phyloP scores from a whole-genome alignment of 2,113 vertebrate genomes.

The Carlito syrichta region DNA sequence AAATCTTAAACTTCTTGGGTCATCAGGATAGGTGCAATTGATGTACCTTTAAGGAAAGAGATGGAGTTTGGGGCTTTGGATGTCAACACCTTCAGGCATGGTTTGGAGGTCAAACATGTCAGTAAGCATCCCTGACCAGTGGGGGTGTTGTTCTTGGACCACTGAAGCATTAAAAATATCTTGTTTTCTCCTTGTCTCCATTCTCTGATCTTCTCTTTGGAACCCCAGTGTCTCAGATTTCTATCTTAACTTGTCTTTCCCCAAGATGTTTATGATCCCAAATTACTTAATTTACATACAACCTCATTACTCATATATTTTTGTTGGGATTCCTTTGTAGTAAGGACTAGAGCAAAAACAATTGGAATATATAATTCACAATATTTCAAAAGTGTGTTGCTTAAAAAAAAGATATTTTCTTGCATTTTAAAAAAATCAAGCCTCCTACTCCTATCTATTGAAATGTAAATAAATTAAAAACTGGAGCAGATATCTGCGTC shows the following conservation, averaged over 20 bases:
- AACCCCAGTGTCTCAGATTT: neutral
- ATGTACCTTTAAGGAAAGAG: rapidly evolving
- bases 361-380: neutral
- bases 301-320: rapidly evolving
- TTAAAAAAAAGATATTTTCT: neutral
- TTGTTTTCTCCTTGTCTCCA: neutral
- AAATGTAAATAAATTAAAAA: too few species aligned
- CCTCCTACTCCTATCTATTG: too few species aligned
- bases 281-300: neutral
- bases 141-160: rapidly evolving
- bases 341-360: neutral
- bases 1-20: neutral
- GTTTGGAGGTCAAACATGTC: rapidly evolving
- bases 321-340: neutral
- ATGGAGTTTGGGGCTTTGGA: rapidly evolving
- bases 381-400: neutral
- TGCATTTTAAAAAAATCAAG: neutral
- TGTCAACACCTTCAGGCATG: neutral
- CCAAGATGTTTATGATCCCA: neutral
- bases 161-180: rapidly evolving
- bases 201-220: neutral
- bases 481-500: neutral
- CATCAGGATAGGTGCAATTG: rapidly evolving
- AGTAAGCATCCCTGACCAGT: rapidly evolving
- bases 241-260: neutral